A percentile compares a stretch with the other conserved stretches of the same genome.
Evolutionary conservation across 2,113 vertebrate genomes (phyloP).

Genomic region (Poecilia latipinna): DNA sequence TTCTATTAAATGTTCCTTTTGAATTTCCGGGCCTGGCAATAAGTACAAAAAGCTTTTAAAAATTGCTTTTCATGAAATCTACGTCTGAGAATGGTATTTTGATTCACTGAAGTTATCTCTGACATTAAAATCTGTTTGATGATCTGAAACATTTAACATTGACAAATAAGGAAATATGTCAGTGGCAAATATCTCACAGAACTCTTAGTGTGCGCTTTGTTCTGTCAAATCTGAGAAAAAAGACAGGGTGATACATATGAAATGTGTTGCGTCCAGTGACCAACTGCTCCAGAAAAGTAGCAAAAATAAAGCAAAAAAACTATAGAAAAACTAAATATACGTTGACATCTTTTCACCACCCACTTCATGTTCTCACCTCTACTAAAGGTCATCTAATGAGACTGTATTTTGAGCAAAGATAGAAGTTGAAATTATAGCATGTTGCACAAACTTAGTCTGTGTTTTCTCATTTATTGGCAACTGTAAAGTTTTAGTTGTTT

Average conservation of each 20-base stretch:
- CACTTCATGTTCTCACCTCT: not conserved
- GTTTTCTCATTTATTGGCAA: constrained; percentile 7
- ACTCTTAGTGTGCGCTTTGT: not conserved
- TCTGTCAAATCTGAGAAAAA: not conserved
- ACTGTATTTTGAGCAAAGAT: constrained; percentile 9
- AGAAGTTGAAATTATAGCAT: constrained; percentile 22
- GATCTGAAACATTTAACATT: too few species aligned
- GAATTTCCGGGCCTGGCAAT: too few species aligned
- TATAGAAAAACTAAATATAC: constrained; percentile 7
- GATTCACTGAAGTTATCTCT: too few species aligned
- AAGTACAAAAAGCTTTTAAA: too few species aligned
- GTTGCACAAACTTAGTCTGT: constrained; percentile 1
- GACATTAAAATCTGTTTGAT: too few species aligned
- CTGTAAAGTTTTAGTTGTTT: not conserved
- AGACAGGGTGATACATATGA: constrained; percentile 4
- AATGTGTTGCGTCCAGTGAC: not conserved
- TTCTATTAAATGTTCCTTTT: too few species aligned
- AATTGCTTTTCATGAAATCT: too few species aligned
- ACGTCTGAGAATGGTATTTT: too few species aligned
- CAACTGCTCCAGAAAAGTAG: not conserved
- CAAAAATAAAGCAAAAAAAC: not conserved
- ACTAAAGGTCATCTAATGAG: constrained; percentile 19
- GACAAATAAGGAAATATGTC: too few species aligned
- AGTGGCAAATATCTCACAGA: not conserved
- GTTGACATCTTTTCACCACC: constrained; percentile 12